A percentile compares a stretch with the other conserved stretches of the same genome.
phyloP scores from a whole-genome alignment of 2,888 invertebrate genomes.

The Protophormia terraenovae region DNA sequence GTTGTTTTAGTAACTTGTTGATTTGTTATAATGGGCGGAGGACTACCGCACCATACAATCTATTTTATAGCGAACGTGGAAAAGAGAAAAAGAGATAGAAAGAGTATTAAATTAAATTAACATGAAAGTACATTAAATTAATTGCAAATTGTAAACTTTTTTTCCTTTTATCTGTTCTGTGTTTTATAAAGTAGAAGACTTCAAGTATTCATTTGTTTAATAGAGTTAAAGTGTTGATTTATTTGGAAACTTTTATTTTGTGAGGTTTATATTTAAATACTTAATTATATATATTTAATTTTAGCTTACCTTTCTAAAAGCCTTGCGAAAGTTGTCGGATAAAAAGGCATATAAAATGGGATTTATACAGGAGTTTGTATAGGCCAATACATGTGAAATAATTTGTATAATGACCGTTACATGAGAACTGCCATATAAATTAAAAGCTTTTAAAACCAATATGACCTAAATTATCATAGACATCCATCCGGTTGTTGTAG shows the following conservation, averaged over 20 bases:
- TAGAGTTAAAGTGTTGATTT: too few species aligned
- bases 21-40: constrained; percentile 78
- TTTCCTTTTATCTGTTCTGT: neutral
- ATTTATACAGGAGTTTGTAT: constrained; percentile 97
- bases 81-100: neutral
- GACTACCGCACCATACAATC: constrained; percentile 81
- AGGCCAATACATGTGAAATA: constrained; percentile 90
- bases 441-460: constrained; percentile 88
- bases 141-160: constrained; percentile 7
- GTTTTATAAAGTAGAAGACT: too few species aligned
- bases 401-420: constrained; percentile 89
- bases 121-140: constrained; percentile 39
- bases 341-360: constrained; percentile 96
- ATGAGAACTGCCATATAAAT: constrained; percentile 86
- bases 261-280: neutral
- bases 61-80: constrained; percentile 64
- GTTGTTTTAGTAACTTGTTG: constrained; percentile 85
- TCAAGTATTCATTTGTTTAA: too few species aligned
- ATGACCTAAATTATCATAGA: constrained; percentile 84
- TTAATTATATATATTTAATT: neutral
- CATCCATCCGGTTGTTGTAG: too few species aligned
- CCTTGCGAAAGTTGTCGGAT: constrained; percentile 96
- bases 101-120: constrained; percentile 6
- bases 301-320: constrained; percentile 86
- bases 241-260: neutral